Conservation (phyloP, 1,140 invertebrate species). For the Littorina saxatilis region DNA sequence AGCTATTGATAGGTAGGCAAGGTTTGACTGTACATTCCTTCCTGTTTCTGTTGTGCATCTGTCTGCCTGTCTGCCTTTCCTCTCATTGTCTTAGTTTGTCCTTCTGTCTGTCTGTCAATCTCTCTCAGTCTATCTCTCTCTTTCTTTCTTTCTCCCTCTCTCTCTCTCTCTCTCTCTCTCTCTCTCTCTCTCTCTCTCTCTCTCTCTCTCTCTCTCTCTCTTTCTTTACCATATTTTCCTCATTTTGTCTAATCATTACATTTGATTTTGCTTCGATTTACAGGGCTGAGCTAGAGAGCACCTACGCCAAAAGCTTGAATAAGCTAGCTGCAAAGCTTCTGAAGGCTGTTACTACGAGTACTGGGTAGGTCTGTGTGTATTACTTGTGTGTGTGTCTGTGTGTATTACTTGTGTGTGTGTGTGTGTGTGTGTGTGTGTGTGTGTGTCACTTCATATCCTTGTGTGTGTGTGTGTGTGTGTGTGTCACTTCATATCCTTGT, state of each 20-base stretch:
- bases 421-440: no score
- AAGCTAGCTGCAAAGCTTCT: constrained; percentile 91
- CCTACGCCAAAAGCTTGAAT: constrained; percentile 91
- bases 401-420: not conserved
- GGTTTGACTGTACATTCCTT: no score
- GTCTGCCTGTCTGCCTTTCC: no score
- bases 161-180: not conserved
- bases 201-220: not conserved
- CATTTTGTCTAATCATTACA: constrained; percentile 16
- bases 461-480: no score
- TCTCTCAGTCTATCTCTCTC: no score
- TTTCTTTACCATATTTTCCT: not conserved
- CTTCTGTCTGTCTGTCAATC: no score
- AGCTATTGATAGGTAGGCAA: no score
- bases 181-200: not conserved
- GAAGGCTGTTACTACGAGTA: constrained; percentile 85
- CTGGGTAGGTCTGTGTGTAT: constrained; percentile 77
- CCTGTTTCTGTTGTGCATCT: no score
- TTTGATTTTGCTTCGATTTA: constrained; percentile 51
- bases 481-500: no score
- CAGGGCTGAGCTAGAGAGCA: constrained; percentile 91
- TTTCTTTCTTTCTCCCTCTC: no score
- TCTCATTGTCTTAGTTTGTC: no score
- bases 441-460: no score
- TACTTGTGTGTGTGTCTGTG: not conserved